phyloP scores from a whole-genome alignment of 1,140 invertebrate species.

The Drosophila baimaii region DNA sequence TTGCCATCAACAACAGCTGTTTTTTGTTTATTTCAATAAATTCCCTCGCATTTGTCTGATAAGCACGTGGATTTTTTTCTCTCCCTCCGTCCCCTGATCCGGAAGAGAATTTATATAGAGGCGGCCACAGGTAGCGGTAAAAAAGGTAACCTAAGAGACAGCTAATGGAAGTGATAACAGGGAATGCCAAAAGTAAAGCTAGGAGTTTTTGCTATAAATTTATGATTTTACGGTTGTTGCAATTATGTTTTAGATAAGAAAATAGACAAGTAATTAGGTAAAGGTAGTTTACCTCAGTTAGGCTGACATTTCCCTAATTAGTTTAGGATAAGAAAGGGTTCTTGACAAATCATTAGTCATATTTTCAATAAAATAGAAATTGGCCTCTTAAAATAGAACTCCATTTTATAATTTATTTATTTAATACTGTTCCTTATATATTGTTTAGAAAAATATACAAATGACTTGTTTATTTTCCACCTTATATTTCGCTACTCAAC shows the following conservation, averaged over 20 bases:
- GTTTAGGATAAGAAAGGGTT: not conserved
- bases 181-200: not conserved
- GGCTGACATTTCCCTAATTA: not conserved
- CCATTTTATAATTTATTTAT: not conserved
- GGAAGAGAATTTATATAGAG: slow-evolving; percentile 24
- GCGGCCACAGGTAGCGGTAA: slow-evolving; percentile 50
- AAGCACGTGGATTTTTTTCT: slow-evolving; percentile 73
- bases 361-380: too few species aligned
- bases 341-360: too few species aligned
- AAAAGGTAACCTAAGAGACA: slow-evolving; percentile 1
- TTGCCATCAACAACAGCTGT: slow-evolving; percentile 66
- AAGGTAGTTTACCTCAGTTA: too few species aligned
- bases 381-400: too few species aligned
- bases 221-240: not conserved
- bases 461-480: not conserved
- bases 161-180: slow-evolving; percentile 13
- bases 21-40: slow-evolving; percentile 78
- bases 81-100: not conserved
- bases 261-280: not conserved
- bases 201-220: not conserved
- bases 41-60: slow-evolving; percentile 67
- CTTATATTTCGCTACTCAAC: slow-evolving; percentile 7
- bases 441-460: not conserved
- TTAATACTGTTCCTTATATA: not conserved
- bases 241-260: not conserved